Base-by-base conservation (phyloP, 1,140 invertebrate genomes). In the Hylaeus anthracinus region DNA sequence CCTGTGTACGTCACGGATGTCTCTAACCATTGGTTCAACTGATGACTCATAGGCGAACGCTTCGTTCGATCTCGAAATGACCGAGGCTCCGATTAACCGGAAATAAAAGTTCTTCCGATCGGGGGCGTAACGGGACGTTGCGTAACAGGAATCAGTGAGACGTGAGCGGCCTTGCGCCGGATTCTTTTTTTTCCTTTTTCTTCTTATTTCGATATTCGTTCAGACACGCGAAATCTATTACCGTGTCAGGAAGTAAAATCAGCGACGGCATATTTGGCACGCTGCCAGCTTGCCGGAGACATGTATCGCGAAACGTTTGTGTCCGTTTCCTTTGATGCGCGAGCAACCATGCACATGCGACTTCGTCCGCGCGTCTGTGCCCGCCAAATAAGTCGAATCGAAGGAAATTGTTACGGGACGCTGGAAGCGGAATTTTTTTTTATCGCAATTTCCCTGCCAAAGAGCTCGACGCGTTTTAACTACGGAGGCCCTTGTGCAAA, bases 181-280 rank as follows among this genome's bases (percentile, higher is more conserved):
- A 0, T 48, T 48, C 45, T 8, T 48, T 8, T 48, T 8, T 8
- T 48, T 48, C 45, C 0, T 53, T 43, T 5, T n/a, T 14, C 2
- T 12, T 78, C 61, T 64, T 48, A 56, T 81, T 76, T 81, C 73
- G 9, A 70, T 76, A 81, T 75, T 75, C 67, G 79, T 55, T 15
- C 55, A 39, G 48, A 76, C 65, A 45, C 12, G 41, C 51, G 56
- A 69, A 69, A 81, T 76, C 53, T 82, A 81, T 83, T 84, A 81
- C 64, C 67, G 67, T 53, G 82, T 61, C 48, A 55, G 64, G 80
- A 83, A 85, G 75, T 85, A 85, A 81, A 81, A 72, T 73, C 63
- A 63, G 73, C 76, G 81, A 77, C 72, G 79, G 76, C 53, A 53
- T 55, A 8, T 37, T 67, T 89, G 86, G 86, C 53, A 1, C 5